phyloP scores from a whole-genome alignment of 2,888 invertebrate species.

The Timema podura region DNA sequence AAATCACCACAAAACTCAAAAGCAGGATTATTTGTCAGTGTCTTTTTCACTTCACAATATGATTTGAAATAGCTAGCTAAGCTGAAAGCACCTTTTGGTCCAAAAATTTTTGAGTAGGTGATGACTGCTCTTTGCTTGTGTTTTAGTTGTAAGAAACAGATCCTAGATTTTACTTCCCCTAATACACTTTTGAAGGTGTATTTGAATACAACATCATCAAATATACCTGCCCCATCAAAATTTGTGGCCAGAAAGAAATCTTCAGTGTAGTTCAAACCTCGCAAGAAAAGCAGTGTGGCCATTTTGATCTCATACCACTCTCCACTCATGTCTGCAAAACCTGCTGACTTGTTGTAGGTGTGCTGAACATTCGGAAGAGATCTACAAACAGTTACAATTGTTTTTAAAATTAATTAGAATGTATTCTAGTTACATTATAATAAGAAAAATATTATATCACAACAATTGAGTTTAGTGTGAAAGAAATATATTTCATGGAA shows the following conservation, averaged over 20 bases:
- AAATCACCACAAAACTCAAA: constrained; percentile 5
- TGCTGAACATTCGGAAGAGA: background rate
- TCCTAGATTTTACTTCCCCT: constrained; percentile 2
- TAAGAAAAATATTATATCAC: no score
- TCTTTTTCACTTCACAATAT: constrained; percentile 10
- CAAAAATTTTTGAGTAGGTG: constrained; percentile 1
- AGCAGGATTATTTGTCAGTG: background rate
- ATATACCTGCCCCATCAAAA: constrained; percentile 9
- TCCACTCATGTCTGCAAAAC: constrained; percentile 16
- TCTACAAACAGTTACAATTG: background rate
- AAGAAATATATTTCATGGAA: no score
- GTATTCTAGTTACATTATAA: no score
- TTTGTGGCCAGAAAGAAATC: constrained; percentile 17
- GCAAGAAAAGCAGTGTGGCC: constrained; percentile 18
- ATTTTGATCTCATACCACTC: constrained; percentile 19
- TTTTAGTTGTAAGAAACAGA: constrained; percentile 17
- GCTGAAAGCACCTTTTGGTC: constrained; percentile 14
- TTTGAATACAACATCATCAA: constrained; percentile 15
- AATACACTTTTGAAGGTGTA: background rate
- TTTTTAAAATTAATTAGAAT: no score
- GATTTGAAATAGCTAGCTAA: constrained; percentile 4
- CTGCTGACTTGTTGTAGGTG: constrained; percentile 11
- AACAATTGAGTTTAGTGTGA: no score
- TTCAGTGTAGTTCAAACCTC: constrained; percentile 7
- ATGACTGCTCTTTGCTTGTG: constrained; percentile 14